A percentile compares a stretch with the other conserved stretches of the same genome.
phyloP scores from a whole-genome alignment of 2,888 invertebrate species.

The Trissolcus japonicus region DNA sequence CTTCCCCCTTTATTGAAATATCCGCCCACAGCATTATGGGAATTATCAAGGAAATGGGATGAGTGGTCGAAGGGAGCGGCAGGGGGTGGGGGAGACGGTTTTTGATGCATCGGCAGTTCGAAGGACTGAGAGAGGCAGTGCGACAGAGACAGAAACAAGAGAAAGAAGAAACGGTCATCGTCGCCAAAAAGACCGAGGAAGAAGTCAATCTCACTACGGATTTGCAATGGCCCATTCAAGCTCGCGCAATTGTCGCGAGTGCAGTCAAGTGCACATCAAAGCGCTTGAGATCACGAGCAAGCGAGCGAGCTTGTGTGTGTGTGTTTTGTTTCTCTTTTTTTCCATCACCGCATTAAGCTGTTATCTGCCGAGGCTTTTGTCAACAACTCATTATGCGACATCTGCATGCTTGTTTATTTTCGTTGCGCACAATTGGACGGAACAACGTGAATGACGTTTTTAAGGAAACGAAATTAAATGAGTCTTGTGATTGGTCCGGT shows the following conservation, averaged over 20 bases:
- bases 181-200: slow-evolving; percentile 38
- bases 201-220: slow-evolving; percentile 55
- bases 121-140: slow-evolving; percentile 16
- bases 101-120: slow-evolving; percentile 45
- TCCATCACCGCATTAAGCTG: slow-evolving; percentile 6
- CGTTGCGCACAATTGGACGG: neutral
- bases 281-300: slow-evolving; percentile 19
- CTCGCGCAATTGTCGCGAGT: slow-evolving; percentile 55
- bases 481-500: neutral
- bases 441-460: slow-evolving; percentile 1
- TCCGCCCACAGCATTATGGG: slow-evolving; percentile 76
- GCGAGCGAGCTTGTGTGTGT: slow-evolving; percentile 28
- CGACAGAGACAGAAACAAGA: neutral
- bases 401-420: slow-evolving; percentile 1
- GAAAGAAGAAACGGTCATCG: slow-evolving; percentile 7
- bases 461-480: slow-evolving; percentile 2
- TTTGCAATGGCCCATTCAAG: slow-evolving; percentile 45
- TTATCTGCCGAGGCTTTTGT: slow-evolving; percentile 6
- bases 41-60: slow-evolving; percentile 75
- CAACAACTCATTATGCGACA: no score
- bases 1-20: slow-evolving; percentile 76
- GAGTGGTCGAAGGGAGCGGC: slow-evolving; percentile 60
- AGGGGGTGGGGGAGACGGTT: slow-evolving; percentile 21
- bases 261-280: slow-evolving; percentile 46
- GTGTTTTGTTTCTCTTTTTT: slow-evolving; percentile 3